Evolutionary conservation across 2,888 invertebrate species (phyloP), one percentile per base, ranked within the genome.

Genomic region (Cerastis leucographa): DNA sequence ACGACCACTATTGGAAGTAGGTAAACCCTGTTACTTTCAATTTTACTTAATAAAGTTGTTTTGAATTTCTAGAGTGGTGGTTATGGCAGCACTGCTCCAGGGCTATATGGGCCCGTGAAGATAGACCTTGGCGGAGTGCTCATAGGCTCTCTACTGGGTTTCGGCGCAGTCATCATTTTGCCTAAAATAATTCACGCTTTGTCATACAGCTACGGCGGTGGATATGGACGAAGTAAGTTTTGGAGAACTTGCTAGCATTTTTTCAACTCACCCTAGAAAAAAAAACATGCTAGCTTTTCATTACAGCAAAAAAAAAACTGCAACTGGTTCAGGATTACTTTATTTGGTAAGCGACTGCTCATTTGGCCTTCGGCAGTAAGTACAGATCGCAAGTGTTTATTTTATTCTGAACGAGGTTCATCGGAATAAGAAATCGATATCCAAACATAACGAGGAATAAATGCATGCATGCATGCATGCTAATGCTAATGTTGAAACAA

Each of bases 91-190:
- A 93, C 96, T 11, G 94, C 96, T 0, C 96, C 96, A 4, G 98
- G 98, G 0, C 94, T 97, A 22, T 98, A 98, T 87, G 97, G 97
- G 3, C 98, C 98, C 0, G 96, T 98, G 79, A 98, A 98, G 95
- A 97, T 98, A 71, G 98, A 98, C 89, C 95, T 98, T 0, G 98
- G 98, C 11, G 98, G 98, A 0, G 97, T 98, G 14, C 97, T 98
- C 12, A 94, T 98, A 42, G 98, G 98, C 0, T 98, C 98, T 4
- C 97, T 98, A 3, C 97, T 98, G 66, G 98, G 98, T 0, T 97
- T 98, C 70, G 98, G 98, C 22, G 98, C 98, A 1, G 97, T 98
- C 77, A 96, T 98, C 29, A 97, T 98, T 5, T 97, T 98, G 68
- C 98, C 98, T 0, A 98, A 98, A 93, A 93, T 98, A 61, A 97